Evolutionary conservation across 2,797 vertebrate species (phyloP).

Genomic region (Oreonectes daqikongensis): DNA sequence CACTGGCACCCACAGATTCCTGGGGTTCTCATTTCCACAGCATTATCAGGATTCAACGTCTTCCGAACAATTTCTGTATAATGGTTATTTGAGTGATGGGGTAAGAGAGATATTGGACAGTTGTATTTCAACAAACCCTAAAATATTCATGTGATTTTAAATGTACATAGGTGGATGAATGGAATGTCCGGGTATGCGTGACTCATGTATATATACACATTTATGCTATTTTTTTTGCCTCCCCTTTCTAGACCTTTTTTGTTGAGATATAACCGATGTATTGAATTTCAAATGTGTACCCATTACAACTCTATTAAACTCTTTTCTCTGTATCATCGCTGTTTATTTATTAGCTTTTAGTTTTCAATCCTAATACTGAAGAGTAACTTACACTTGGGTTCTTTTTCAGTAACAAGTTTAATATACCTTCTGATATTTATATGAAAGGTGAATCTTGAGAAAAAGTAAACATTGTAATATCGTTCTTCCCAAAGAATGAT

Average conservation of each 20-base stretch:
- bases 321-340: not conserved
- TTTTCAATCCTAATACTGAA: not conserved
- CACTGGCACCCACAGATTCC: conserved; percentile 93
- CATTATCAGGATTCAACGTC: conserved; percentile 85
- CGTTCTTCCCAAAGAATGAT: no score
- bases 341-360: not conserved
- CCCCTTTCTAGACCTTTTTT: not conserved
- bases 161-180: conserved; percentile 18
- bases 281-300: conserved; percentile 8
- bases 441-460: no score
- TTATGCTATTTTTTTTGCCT: conserved; percentile 1
- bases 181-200: conserved; percentile 21
- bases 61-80: conserved; percentile 91
- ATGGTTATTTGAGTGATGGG: not conserved
- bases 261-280: conserved; percentile 36
- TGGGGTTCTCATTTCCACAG: conserved; percentile 84
- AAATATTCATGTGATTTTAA: not conserved
- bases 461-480: conserved; percentile 2
- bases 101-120: not conserved
- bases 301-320: not conserved
- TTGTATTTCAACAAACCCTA: not conserved
- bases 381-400: not conserved
- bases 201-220: not conserved
- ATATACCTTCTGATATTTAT: no score
- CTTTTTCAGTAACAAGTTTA: no score